Percentiles rank a stretch among this genome's conserved stretches.
These are phyloP conservation scores for Pachliopta kotzebuea DNA, from an alignment of 2,888 invertebrate species.

Conservation along the genomic window DNA sequence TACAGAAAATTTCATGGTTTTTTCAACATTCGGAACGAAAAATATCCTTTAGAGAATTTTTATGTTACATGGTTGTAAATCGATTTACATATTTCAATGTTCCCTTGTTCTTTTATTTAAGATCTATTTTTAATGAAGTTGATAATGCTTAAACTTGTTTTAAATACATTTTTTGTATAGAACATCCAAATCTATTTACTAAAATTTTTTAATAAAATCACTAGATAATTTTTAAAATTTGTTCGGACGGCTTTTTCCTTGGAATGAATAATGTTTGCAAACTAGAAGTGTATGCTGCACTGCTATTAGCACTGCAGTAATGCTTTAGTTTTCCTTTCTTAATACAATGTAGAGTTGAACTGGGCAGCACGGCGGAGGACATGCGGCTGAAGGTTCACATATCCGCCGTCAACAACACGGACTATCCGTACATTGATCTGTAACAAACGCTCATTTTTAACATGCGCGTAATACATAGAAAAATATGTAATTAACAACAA, in stretches of 20 bases:
- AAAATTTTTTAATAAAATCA: too few species aligned
- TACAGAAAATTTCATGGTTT: background rate
- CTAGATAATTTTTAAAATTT: background rate
- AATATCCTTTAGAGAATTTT: too few species aligned
- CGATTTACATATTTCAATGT: too few species aligned
- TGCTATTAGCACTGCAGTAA: too few species aligned
- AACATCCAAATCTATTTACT: background rate
- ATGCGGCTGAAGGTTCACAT: constrained; percentile 60
- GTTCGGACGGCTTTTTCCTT: background rate
- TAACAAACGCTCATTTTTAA: constrained; percentile 33
- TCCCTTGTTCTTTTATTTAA: too few species aligned
- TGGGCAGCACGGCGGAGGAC: constrained; percentile 58
- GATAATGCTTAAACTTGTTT: too few species aligned
- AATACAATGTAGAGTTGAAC: constrained; percentile 46
- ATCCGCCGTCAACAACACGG: constrained; percentile 75
- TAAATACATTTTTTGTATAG: background rate
- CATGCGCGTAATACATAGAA: background rate
- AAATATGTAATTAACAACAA: too few species aligned
- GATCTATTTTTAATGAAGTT: too few species aligned
- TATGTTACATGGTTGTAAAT: too few species aligned
- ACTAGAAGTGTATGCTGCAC: background rate
- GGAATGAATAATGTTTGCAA: background rate
- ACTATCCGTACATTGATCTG: constrained; percentile 87
- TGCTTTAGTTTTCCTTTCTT: background rate
- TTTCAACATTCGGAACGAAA: background rate